Evolutionary conservation across 1,140 invertebrate genomes (phyloP).

Genomic region (Eulimnadia texana): DNA sequence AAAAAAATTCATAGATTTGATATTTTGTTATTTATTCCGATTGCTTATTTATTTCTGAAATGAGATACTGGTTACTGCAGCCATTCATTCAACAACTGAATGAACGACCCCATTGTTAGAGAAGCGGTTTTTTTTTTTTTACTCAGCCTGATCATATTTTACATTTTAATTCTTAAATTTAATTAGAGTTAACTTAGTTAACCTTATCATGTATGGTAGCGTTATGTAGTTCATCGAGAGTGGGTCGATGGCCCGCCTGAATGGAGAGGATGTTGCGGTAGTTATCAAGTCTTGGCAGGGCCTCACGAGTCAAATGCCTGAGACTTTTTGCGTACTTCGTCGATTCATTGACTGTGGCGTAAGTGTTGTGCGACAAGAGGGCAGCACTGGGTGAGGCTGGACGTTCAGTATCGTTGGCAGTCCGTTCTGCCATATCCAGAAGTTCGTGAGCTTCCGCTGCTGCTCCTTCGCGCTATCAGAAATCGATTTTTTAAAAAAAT

Average conservation of each 20-base stretch:
- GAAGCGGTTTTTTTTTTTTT: too few relatives aligned
- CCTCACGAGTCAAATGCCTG: slow-evolving; percentile 71
- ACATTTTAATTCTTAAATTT: too few relatives aligned
- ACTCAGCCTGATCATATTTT: too few relatives aligned
- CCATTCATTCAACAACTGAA: too few relatives aligned
- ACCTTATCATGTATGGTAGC: slow-evolving; percentile 42
- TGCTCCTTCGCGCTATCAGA: slow-evolving; percentile 2
- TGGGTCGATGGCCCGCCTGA: slow-evolving; percentile 72
- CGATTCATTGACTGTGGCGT: slow-evolving; percentile 10
- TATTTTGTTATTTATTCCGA: too few relatives aligned
- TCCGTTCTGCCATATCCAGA: slow-evolving; percentile 6
- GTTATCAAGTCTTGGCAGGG: slow-evolving; percentile 77
- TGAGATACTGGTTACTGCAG: too few relatives aligned
- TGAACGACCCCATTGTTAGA: too few relatives aligned
- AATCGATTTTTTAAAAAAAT: neutral
- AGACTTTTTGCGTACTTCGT: slow-evolving; percentile 52
- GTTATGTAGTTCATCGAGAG: slow-evolving; percentile 83
- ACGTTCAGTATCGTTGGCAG: slow-evolving; percentile 13
- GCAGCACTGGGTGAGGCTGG: slow-evolving; percentile 14
- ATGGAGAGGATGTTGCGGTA: slow-evolving; percentile 87
- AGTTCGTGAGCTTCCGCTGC: neutral
- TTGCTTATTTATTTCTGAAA: too few relatives aligned
- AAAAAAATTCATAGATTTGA: too few relatives aligned
- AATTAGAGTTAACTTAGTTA: neutral
- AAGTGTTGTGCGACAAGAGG: neutral